These are phyloP conservation scores for Malaclemys terrapin DNA, from an alignment of 2,113 vertebrate genomes.

Conservation along the genomic window DNA sequence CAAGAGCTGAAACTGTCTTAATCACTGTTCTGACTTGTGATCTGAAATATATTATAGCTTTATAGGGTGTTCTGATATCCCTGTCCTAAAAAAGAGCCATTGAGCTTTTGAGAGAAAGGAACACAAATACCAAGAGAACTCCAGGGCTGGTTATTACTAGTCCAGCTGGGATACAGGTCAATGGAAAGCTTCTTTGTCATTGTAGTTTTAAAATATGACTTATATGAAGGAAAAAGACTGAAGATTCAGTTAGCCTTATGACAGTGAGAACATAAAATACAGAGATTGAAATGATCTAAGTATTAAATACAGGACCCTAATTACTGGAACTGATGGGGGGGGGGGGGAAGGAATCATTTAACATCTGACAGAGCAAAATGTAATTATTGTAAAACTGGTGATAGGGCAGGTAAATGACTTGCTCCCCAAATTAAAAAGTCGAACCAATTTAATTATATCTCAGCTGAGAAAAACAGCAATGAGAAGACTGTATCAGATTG, in stretches of 20 bases:
- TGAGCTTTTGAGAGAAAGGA: background rate
- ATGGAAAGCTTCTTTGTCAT: background rate
- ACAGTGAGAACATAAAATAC: conserved; percentile 39
- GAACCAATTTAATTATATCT: conserved; percentile 78
- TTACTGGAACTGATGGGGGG: conserved; percentile 54
- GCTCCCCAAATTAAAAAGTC: conserved; percentile 73
- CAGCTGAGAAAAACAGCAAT: conserved; percentile 73
- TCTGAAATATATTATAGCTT: background rate
- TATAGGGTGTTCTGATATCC: background rate
- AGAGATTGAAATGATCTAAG: conserved; percentile 53
- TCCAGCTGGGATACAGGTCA: background rate
- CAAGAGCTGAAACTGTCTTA: background rate
- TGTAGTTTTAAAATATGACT: background rate
- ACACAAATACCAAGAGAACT: background rate
- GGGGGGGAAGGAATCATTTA: conserved; percentile 31
- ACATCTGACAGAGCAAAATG: conserved; percentile 68
- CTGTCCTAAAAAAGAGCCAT: background rate
- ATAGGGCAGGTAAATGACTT: conserved; percentile 75
- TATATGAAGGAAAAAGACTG: conserved; percentile 12
- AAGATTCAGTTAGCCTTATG: conserved; percentile 43
- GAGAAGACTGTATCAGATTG: conserved; percentile 73
- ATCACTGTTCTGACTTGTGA: background rate
- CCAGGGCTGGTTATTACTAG: background rate
- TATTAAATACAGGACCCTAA: conserved; percentile 62
- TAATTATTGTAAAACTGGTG: conserved; percentile 75